Base-by-base conservation (phyloP, 2,113 vertebrate genomes). In the Oncorhynchus gorbuscha region DNA sequence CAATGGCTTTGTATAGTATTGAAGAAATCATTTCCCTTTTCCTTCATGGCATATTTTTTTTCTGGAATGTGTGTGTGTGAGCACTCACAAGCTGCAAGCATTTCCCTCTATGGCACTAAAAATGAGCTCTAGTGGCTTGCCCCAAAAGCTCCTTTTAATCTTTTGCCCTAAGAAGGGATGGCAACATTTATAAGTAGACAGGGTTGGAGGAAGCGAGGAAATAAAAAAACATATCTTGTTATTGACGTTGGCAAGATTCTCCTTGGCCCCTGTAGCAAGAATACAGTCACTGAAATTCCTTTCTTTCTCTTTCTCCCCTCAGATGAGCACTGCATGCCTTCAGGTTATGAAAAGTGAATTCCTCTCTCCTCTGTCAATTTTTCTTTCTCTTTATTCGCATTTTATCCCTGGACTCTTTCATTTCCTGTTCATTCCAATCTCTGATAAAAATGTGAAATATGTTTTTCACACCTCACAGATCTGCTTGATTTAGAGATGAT, bases 121-220 rank as follows among this genome's bases (percentile, higher is more conserved):
- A 88, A 89, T 80, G 81, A 85, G 83, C 75, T 83, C 72, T 32
- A 78, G 73, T 59, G 39, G 81, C 84, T 51, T 32, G 74, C 79
- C 81, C 79, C 73, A 71, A 86, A 81, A 89, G 69, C 81, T 79
- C 62, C 76, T 79, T 87, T 89, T 86, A 88, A 87, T 89, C 80
- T 86, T 81, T 77, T 45, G 8, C 39, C 81, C 78, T 76, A 66
- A 87, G 84, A 88, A 76, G 73, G 75, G 78, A 88, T 81, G 83
- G 82, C 79, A 86, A 79, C 82, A 84, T 87, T 86, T 82, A 80
- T 84, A 86, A 83, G 78, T 79, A 81, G 81, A 81, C 71, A 79
- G 77, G 87, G 78, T 75, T 66, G 79, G 76, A 84, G 69, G 70
- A 62, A 64, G 39, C 69, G 59, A 61, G 26, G 22, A 58, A 76